These are phyloP conservation scores for Trichomycterus rosablanca DNA, from an alignment of 2,113 vertebrate species.

Conservation along the genomic window DNA sequence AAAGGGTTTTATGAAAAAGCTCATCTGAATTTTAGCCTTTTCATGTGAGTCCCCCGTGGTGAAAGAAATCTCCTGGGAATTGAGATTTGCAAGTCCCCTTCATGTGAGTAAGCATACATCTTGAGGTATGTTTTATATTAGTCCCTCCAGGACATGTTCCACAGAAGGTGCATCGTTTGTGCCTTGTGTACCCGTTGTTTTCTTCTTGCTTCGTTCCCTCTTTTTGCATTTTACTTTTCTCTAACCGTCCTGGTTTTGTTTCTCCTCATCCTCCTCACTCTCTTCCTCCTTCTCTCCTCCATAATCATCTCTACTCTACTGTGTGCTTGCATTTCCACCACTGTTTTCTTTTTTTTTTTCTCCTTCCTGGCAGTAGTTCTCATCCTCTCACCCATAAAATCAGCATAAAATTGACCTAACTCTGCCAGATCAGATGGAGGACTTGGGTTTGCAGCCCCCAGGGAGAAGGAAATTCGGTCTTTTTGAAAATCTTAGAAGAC, in stretches of 20 bases:
- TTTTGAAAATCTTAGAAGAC: constrained; percentile 62
- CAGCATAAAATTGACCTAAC: constrained; percentile 74
- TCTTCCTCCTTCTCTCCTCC: not conserved
- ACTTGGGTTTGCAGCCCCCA: constrained; percentile 35
- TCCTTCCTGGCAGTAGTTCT: constrained; percentile 52
- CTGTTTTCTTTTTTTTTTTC: constrained; percentile 15
- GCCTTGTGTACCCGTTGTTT: not conserved
- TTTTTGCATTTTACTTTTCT: not conserved
- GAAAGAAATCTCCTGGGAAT: constrained; percentile 30
- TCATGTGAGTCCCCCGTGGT: constrained; percentile 29
- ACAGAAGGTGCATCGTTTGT: constrained; percentile 36
- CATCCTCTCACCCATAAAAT: constrained; percentile 78
- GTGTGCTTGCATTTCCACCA: constrained; percentile 13
- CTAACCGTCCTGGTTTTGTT: constrained; percentile 7
- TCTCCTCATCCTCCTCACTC: constrained; percentile 14
- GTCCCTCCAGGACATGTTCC: constrained; percentile 35
- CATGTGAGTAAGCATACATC: constrained; percentile 49
- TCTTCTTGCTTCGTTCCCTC: not conserved
- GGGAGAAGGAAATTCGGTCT: constrained; percentile 54
- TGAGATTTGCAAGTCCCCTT: constrained; percentile 41
- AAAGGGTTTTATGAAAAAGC: constrained; percentile 27
- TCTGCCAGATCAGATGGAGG: constrained; percentile 59
- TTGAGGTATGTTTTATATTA: constrained; percentile 44
- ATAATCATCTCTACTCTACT: constrained; percentile 6
- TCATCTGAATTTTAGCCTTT: constrained; percentile 48